Evolutionary conservation across 2,888 invertebrate species (phyloP).

Genomic region (Tachina lurida): DNA sequence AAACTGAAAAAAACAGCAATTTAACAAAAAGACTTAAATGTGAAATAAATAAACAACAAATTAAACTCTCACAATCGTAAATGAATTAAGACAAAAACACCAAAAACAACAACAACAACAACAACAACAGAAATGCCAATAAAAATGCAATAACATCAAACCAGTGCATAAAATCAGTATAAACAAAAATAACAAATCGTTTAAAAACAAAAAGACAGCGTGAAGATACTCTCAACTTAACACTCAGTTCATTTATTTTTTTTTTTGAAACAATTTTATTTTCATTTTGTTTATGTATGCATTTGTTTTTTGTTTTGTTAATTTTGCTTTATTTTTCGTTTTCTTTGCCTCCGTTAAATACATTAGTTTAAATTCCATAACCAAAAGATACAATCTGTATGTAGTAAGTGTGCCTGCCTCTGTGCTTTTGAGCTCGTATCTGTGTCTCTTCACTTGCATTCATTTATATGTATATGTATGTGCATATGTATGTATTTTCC

Average conservation of each 20-base stretch:
- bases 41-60: conserved; percentile 27
- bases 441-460: background rate
- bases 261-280: conserved; percentile 25
- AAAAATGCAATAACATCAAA: conserved; percentile 51
- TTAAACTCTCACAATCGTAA: conserved; percentile 27
- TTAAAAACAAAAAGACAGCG: conserved; percentile 57
- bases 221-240: conserved; percentile 69
- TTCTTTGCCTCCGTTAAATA: conserved; percentile 29
- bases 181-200: conserved; percentile 56
- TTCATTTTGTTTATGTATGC: conserved; percentile 5
- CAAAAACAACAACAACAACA: conserved; percentile 1
- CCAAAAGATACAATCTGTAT: conserved; percentile 51
- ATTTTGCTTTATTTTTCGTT: conserved; percentile 43
- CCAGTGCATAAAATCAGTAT: conserved; percentile 19
- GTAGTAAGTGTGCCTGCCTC: background rate
- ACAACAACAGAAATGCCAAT: conserved; percentile 10
- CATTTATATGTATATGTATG: too few relatives aligned
- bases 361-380: conserved; percentile 61
- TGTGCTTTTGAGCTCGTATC: conserved; percentile 1
- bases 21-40: conserved; percentile 6
- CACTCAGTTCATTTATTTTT: conserved; percentile 45
- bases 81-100: background rate
- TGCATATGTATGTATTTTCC: background rate
- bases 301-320: conserved; percentile 19
- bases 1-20: background rate